Evolutionary conservation across 2,113 vertebrate species (phyloP), one percentile per base, ranked within the genome.

Genomic region (Istiophorus platypterus): DNA sequence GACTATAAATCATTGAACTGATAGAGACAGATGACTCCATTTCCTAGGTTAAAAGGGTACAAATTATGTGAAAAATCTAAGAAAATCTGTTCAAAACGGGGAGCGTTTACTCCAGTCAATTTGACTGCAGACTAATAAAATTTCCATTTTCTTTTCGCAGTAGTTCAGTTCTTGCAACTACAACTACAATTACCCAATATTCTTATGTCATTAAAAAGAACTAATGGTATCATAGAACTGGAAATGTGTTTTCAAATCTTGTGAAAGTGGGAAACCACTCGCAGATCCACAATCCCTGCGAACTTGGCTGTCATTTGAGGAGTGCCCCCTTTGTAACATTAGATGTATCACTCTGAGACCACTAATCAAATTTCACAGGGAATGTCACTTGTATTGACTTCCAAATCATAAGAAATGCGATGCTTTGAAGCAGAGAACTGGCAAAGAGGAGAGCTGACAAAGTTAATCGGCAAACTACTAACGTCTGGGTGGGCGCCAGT

Each of bases 321-420:
- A 31, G 69, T 29, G 61, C 41, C 65, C 65, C 20, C 20, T 61
- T 73, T 71, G 84, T 81, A 75, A 90, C 63, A 49, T 83, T 68
- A 89, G 79, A 84, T 22, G 42, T 11, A 59, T 90, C 91, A 87
- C 82, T 90, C 62, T 41, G 75, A 93, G 88, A 92, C 49, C 76
- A 77, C 88, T 92, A 94, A 94, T 92, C 31, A 85, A 92, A 95
- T 94, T 94, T 92, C 51, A 72, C 88, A 88, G 89, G 72, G 69
- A 90, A 96, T 84, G 89, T 88, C 95, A 89, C 90, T 93, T 66
- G 86, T 58, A 90, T 86, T 82, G 77, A 93, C 89, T 89, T 91
- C 76, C 85, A 90, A 88, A 86, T 86, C 77, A 85, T 51, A 79
- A 81, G 86, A 86, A 90, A 76, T 5, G 76, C 20, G 75, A 26